phyloP scores from a whole-genome alignment of 2,113 vertebrate species.

The Phaethornis superciliosus region DNA sequence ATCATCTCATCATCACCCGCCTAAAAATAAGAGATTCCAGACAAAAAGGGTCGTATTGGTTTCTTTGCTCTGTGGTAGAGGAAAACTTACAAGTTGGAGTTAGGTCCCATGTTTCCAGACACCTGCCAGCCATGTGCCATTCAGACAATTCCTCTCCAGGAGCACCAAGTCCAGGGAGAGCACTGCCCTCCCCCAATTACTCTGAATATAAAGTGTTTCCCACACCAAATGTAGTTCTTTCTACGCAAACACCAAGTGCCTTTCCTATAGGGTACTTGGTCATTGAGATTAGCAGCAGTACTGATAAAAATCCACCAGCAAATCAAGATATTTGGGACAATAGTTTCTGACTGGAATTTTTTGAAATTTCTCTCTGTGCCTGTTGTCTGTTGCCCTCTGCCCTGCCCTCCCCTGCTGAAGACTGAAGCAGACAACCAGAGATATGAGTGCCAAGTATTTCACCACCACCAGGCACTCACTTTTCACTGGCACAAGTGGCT shows the following conservation, averaged over 20 bases:
- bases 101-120: background rate
- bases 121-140: background rate
- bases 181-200: background rate
- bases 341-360: background rate
- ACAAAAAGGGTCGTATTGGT: background rate
- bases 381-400: background rate
- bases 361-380: background rate
- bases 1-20: background rate
- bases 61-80: background rate
- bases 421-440: background rate
- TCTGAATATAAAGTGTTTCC: background rate
- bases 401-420: background rate
- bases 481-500: background rate
- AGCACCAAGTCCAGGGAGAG: background rate
- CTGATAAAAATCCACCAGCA: background rate
- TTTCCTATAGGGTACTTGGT: background rate
- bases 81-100: background rate
- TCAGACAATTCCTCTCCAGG: background rate
- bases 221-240: background rate
- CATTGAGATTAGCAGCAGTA: background rate
- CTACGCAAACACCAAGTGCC: background rate
- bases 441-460: background rate
- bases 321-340: background rate
- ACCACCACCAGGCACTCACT: background rate
- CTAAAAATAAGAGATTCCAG: background rate